Base-by-base conservation (phyloP, 2,113 vertebrate genomes). In the Ictidomys tridecemlineatus region DNA sequence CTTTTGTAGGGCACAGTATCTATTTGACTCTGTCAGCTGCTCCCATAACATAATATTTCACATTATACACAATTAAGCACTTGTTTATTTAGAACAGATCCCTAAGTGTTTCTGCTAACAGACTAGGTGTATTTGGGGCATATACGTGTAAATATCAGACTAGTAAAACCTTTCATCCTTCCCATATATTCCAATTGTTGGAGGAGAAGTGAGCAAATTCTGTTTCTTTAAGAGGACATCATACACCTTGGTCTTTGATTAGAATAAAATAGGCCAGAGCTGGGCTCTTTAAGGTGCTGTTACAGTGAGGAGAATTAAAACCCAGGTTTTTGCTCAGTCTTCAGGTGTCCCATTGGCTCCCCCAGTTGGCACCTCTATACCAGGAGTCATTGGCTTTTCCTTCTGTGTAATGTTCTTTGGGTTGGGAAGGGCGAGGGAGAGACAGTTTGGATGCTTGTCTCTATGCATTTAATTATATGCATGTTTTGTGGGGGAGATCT, bases 391-490 rank as follows among this genome's bases (percentile, higher is more conserved):
- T 13, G 18, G 14, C 26, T 69, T 37, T 73, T 51, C 32, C 67
- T 74, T 91, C 85, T 12, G 0, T 4, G 10, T 3, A 9, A 0
- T 3, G 1, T 67, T n/a, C 56, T 73, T 69, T 32, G 18, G 4
- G 3, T 45, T 42, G 34, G 4, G 6, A 24, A 8, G 28, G 3
- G 6, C 8, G 13, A 1, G 8, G 8, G 26, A 18, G 17, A 7
- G 37, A 0, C 34, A 32, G 37, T 80, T 70, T 69, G 53, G 67
- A 17, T 22, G 34, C 24, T 51, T 42, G 5, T 70, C 1, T 39
- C 10, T 18, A 0, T 42, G 8, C 17, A 2, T n/a, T n/a, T n/a
- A n/a, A 9, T 9, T 20, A 2, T n/a, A 9, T 9, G 12, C 17
- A 3, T 73, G 58, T 39, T 93, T 92, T 74, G 45, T 45, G 45